phyloP scores from a whole-genome alignment of 2,113 vertebrate species.

The Silurus glanis region DNA sequence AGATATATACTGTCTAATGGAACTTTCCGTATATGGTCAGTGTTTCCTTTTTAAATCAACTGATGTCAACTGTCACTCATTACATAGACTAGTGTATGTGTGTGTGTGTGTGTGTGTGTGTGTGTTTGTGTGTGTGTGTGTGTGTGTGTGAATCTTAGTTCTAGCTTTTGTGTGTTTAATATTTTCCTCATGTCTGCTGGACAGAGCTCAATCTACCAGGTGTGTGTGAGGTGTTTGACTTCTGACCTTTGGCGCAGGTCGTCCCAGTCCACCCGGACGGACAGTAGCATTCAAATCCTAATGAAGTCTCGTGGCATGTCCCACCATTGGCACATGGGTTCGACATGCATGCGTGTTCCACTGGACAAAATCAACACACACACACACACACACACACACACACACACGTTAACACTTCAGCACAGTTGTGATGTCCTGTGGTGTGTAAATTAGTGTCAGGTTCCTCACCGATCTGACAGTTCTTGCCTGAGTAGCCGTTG shows the following conservation, averaged over 20 bases:
- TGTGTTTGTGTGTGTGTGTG: neutral
- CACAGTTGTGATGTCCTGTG: neutral
- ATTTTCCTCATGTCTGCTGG: neutral
- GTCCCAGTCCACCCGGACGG: conserved; percentile 88
- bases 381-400: neutral
- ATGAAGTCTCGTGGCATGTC: conserved; percentile 85
- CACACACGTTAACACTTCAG: neutral
- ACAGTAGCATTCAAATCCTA: conserved; percentile 92
- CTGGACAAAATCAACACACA: conserved; percentile 60
- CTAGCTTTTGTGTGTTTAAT: neutral
- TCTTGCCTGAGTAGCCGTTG: conserved; percentile 88
- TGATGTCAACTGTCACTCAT: neutral
- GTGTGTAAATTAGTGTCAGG: neutral
- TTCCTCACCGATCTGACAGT: conserved; percentile 87
- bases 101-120: neutral
- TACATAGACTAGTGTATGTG: neutral
- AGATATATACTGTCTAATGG: neutral
- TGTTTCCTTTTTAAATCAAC: neutral
- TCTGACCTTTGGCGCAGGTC: conserved; percentile 90
- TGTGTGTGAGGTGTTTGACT: neutral
- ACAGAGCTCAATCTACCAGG: neutral
- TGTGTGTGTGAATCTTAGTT: neutral
- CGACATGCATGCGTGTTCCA: conserved; percentile 90
- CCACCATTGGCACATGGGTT: conserved; percentile 94
- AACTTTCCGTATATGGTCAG: neutral